Evolutionary conservation across 1,140 invertebrate genomes (phyloP), one percentile per base, ranked within the genome.

Genomic region (Chionoecetes opilio): DNA sequence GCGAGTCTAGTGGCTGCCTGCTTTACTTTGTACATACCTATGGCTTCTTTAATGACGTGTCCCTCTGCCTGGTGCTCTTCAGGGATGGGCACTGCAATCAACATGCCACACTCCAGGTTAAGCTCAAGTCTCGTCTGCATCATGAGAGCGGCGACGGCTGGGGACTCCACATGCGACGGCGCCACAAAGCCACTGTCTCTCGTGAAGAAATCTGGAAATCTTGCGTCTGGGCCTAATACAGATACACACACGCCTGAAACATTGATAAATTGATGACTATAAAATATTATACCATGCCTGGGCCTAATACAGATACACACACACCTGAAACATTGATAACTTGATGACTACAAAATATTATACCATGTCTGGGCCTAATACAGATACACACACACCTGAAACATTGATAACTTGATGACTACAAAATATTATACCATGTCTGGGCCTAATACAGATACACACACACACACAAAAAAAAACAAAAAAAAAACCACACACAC

Each of bases 21-120:
- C 41, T 46, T 46, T 14, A 46, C 14, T 46, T 46, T 5, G 14
- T 14, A 8, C 41, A 26, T 89, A 96, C 95, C 95, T 89, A 96
- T 96, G 35, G 95, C 96, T 35, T 96, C 82, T 14, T 96, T 96
- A 21, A 96, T 95, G 94, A 96, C 96, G 97, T 98, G 97, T 96
- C 98, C 97, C 96, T 98, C 97, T 75, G 98, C 97, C 97, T 97
- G 97, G 96, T 98, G 96, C 91, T 97, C 97, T 96, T 98, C 97
- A 0, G 99, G 99, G 93, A 99, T 98, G 0, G 99, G 99, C 17
- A 99, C 99, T 6, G 98, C 99, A 93, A 99, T 97, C 6, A 99
- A 97, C 82, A 99, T 98, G 0, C 99, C 99, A 87, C 98, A 98
- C 63, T 98, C 96, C 3, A 99, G 97, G 14, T 97, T 96, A 11